Evolutionary conservation across 1,140 invertebrate genomes (phyloP).

Genomic region (Caenorhabditis latens): DNA sequence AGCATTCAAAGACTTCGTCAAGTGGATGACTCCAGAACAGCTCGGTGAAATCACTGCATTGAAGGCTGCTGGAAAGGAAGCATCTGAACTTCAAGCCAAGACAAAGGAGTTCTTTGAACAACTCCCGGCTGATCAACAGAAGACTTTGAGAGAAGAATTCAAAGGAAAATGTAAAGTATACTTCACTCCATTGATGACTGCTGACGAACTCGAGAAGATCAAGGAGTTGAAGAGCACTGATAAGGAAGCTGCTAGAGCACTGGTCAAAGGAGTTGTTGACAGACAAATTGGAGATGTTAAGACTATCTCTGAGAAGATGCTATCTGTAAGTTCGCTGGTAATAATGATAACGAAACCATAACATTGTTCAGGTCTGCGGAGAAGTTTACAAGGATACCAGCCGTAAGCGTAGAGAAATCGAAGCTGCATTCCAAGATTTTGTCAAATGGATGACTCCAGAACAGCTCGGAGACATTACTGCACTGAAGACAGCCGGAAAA

Average conservation of each 20-base stretch:
- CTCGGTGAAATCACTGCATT: slow-evolving; percentile 23
- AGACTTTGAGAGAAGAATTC: slow-evolving; percentile 55
- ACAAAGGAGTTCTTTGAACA: slow-evolving; percentile 37
- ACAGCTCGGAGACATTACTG: slow-evolving; percentile 41
- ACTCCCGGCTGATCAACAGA: slow-evolving; percentile 56
- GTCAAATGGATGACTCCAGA: slow-evolving; percentile 56
- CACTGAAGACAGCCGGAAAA: slow-evolving; percentile 20
- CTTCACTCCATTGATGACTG: slow-evolving; percentile 32
- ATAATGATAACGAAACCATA: background rate
- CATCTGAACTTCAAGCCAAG: slow-evolving; percentile 45
- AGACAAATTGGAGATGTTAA: slow-evolving; percentile 55
- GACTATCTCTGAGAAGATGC: slow-evolving; percentile 49
- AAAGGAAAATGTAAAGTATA: slow-evolving; percentile 60
- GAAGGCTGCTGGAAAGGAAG: slow-evolving; percentile 51
- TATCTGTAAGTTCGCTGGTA: background rate
- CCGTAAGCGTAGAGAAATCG: slow-evolving; percentile 25
- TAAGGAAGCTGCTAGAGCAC: slow-evolving; percentile 36
- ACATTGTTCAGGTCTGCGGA: slow-evolving; percentile 26
- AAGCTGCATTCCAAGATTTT: slow-evolving; percentile 52
- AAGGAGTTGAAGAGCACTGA: slow-evolving; percentile 31
- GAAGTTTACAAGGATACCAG: slow-evolving; percentile 49
- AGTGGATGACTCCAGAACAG: slow-evolving; percentile 61
- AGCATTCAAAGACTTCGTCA: slow-evolving; percentile 46
- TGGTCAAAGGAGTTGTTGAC: slow-evolving; percentile 45
- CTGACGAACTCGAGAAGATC: slow-evolving; percentile 50